A percentile compares a stretch with the other conserved stretches of the same genome.
Evolutionary conservation across 2,113 vertebrate species (phyloP).

Genomic region (Microcebus tavaratra): DNA sequence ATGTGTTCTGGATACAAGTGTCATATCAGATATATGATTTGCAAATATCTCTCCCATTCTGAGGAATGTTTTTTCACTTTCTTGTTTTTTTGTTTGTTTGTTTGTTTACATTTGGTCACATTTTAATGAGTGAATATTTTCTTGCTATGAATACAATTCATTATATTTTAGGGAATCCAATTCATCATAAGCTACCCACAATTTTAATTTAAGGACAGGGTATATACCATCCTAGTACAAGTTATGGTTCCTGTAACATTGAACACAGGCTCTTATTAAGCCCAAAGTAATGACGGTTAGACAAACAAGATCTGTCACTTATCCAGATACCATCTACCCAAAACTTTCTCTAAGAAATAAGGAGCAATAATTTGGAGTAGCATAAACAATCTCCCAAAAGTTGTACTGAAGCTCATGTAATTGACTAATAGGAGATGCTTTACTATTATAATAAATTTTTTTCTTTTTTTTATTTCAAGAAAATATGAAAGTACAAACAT

Average conservation of each 20-base stretch:
- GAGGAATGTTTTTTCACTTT: too few species aligned
- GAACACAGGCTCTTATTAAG: not conserved
- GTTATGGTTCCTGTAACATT: not conserved
- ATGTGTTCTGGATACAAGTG: not conserved
- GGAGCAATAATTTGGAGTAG: not conserved
- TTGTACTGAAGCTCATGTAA: not conserved
- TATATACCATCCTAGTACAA: not conserved
- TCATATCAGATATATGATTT: not conserved
- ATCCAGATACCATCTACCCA: not conserved
- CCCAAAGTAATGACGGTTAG: not conserved
- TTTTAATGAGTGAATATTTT: slow-evolving; percentile 40
- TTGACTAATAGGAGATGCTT: not conserved
- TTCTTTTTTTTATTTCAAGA: too few species aligned
- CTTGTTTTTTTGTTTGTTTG: too few species aligned
- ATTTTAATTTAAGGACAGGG: not conserved
- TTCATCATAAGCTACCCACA: not conserved
- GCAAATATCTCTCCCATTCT: not conserved
- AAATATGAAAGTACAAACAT: too few species aligned
- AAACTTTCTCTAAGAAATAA: not conserved
- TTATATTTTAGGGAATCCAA: not conserved
- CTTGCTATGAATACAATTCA: slow-evolving; percentile 21
- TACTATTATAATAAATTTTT: not conserved
- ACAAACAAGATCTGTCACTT: not conserved
- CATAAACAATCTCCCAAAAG: not conserved
- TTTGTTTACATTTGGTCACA: not conserved